Base-by-base conservation (phyloP, 2,888 invertebrate species). In the Synergus umbraculus region DNA sequence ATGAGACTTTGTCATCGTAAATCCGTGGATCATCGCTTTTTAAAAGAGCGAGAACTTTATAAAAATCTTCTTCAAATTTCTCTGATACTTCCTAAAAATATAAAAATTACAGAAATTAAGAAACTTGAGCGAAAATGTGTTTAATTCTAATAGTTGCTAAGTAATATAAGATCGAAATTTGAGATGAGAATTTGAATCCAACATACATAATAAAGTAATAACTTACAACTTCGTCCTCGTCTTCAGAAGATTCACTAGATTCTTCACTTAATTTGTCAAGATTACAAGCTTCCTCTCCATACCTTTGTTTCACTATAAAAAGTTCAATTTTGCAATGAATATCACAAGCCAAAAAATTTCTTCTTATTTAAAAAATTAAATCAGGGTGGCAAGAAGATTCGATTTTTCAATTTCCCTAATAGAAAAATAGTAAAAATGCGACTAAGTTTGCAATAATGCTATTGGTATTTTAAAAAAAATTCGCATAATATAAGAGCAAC, bases 11-110 rank as follows among this genome's bases (percentile, higher is more conserved):
- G 63, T 95, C 94, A 89, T 98, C 95, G 92, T 99, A 99, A 83
- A 98, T 98, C 85, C 94, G 94, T 0, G 98, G 97, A 93, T 98
- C 97, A 89, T 97, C 97, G 67, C 95, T 96, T 91, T 98, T 98
- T 67, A 99, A 92, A 76, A 95, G 95, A 0, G 98, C 94, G 2
- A 98, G 93, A 0, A 98, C 96, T 92, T 96, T 96, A 65, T 97
- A 95, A 92, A 99, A 99, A 84, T 97, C 96, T 85, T 96, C 95
- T 89, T 99, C 98, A 69, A 96, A 93, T 84, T 95, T 94, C 86
- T 95, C 94, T 0, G 95, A 92, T 91, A 96, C 85, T 92, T 94
- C 93, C 94, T 94, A 84, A 37, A 86, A 86, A 82, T 78, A 41
- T 29, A 29, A 13, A 63, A 37, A 37, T 37, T 37, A 5, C 37